Evolutionary conservation across 2,797 vertebrate species (phyloP).

Genomic region (Enteromius viviparus): DNA sequence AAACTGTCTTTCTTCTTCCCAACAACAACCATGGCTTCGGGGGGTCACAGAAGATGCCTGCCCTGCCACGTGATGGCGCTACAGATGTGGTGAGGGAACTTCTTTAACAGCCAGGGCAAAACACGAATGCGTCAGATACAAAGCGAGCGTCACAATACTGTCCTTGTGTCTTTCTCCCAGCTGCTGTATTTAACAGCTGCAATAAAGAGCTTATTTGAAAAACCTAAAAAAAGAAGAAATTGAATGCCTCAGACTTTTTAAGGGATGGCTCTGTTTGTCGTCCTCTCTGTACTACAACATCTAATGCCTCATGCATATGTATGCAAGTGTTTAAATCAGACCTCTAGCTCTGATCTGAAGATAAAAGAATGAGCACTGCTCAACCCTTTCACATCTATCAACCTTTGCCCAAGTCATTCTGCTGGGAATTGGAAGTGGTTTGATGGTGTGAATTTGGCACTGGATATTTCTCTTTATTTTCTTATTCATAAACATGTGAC

Average conservation of each 20-base stretch:
- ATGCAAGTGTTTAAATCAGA: constrained; percentile 51
- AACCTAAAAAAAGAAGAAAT: constrained; percentile 55
- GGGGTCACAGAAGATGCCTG: constrained; percentile 72
- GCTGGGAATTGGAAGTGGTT: constrained; percentile 25
- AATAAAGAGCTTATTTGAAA: constrained; percentile 71
- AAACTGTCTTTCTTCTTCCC: constrained; percentile 48
- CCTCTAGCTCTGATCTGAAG: constrained; percentile 44
- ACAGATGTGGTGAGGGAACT: constrained; percentile 74
- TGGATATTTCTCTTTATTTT: background rate
- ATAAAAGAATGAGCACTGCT: constrained; percentile 53
- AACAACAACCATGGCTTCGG: constrained; percentile 55
- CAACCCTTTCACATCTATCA: constrained; percentile 50
- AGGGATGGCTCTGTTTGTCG: constrained; percentile 76
- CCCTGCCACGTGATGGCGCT: constrained; percentile 76
- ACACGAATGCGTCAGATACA: constrained; percentile 74
- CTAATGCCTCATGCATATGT: constrained; percentile 58
- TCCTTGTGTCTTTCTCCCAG: constrained; percentile 76
- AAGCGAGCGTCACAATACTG: constrained; percentile 76
- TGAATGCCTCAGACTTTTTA: constrained; percentile 66
- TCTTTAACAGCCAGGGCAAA: constrained; percentile 59
- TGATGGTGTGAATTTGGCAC: background rate
- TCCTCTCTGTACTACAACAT: constrained; percentile 47
- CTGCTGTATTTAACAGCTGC: constrained; percentile 81
- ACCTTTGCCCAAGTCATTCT: constrained; percentile 39
- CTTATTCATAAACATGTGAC: background rate